Conservation (phyloP, 2,113 vertebrate genomes). For the Fregata magnificens region DNA sequence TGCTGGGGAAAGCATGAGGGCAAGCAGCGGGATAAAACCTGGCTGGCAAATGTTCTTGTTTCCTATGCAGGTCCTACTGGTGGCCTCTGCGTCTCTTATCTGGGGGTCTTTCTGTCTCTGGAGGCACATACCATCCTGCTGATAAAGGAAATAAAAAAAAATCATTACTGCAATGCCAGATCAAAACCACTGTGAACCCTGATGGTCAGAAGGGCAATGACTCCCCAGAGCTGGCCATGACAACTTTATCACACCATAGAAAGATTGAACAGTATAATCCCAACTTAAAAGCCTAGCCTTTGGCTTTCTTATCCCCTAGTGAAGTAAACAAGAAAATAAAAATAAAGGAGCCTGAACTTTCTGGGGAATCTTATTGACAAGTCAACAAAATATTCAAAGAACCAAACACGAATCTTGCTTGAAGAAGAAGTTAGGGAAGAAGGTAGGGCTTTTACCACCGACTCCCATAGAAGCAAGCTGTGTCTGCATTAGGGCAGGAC, state of each 20-base stretch:
- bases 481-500: not conserved
- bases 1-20: accelerated
- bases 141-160: not conserved
- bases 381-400: not conserved
- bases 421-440: not conserved
- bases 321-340: not conserved
- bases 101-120: not conserved
- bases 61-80: not conserved
- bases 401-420: not conserved
- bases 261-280: not conserved
- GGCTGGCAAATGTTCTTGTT: not conserved
- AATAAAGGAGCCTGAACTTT: not conserved
- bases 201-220: not conserved
- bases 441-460: not conserved
- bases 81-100: not conserved
- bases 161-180: not conserved
- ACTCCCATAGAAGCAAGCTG: not conserved
- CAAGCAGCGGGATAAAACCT: not conserved
- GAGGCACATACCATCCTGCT: not conserved
- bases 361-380: not conserved
- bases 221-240: not conserved
- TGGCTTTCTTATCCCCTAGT: not conserved
- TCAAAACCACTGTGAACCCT: not conserved
- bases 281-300: not conserved
- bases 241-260: not conserved